Conservation (phyloP, 30 jellyfish, hydroid and myxozoan genomes). For the Cassiopea andromeda region DNA sequence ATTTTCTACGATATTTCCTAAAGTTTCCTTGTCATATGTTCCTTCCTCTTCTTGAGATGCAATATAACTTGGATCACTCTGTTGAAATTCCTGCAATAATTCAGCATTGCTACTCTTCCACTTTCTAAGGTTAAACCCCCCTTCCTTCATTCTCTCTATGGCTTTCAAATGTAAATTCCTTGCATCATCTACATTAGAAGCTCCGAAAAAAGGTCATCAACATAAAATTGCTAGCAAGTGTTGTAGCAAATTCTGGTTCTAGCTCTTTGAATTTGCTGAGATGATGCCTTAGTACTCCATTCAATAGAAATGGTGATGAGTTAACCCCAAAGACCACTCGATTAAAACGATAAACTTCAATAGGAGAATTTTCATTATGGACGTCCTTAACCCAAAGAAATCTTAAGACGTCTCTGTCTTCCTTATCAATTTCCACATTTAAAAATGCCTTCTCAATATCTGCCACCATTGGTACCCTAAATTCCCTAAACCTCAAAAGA, state of each 20-base stretch:
- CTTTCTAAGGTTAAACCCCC: slow-evolving; percentile 2
- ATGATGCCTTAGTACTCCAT: slow-evolving; percentile 33
- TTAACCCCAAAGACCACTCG: slow-evolving; percentile 46
- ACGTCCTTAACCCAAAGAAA: no score
- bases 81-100: no score
- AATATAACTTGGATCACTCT: no score
- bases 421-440: background rate
- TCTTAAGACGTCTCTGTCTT: no score
- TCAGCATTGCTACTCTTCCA: background rate
- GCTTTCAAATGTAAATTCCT: background rate
- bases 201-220: slow-evolving; percentile 10
- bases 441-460: slow-evolving; percentile 30
- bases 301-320: slow-evolving; percentile 34
- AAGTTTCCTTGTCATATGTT: no score
- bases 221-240: background rate
- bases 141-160: slow-evolving; percentile 9
- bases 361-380: no score
- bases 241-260: slow-evolving; percentile 41
- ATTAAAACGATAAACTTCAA: background rate
- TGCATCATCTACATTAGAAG: background rate
- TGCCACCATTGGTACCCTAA: slow-evolving; percentile 4
- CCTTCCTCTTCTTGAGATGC: no score
- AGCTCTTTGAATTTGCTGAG: background rate
- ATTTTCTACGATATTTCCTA: no score
- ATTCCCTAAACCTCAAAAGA: background rate